Base-by-base conservation (phyloP, 92 coral and sea anemone genomes). In the Phenganax subtilis region DNA sequence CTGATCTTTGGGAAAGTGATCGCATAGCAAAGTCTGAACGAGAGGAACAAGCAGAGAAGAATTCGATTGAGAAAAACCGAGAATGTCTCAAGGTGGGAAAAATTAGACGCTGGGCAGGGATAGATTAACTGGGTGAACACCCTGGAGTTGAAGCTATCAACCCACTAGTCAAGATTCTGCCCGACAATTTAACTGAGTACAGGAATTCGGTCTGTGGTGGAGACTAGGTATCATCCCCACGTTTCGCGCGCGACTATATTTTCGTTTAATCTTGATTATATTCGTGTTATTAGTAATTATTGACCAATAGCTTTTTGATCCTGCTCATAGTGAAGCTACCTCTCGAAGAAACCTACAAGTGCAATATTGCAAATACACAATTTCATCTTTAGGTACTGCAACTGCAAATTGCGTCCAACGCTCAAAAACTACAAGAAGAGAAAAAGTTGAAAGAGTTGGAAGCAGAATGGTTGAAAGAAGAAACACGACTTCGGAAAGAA, bases 381-480 rank as follows among this genome's bases (percentile, higher is more conserved):
- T 31, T 72, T 10, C 31, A 11, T 9, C 29, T 71, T 29, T 57
- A 93, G 97, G 89, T 91, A 12, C 89, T 92, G 37, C 90, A 92
- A 80, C 88, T 92, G 6, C 99, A 96, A 86, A 84, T 91, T n/a
- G 88, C 91, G 62, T 87, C 99, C 9, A 87, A 84, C 77, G 84
- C 81, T 7, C 89, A 90, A 57, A 92, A 91, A 60, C 82, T 75
- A 37, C 91, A 96, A 70, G 97, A 92, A 81, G 99, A 92, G 80
- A 82, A 68, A 61, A 87, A 90, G 73, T 81, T 92, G 51, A 92
- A 96, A 84, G 92, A 96, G 55, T 75, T 92, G 81, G 99, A 96
- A 84, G 99, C 99, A 11, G 93, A 84, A 17, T 96, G 99, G 99
- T 80, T 96, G 55, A 92, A 90, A 75, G 99, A 96, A 86, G 96